phyloP scores from a whole-genome alignment of 2,797 vertebrate genomes.

The Eulemur coronatus region DNA sequence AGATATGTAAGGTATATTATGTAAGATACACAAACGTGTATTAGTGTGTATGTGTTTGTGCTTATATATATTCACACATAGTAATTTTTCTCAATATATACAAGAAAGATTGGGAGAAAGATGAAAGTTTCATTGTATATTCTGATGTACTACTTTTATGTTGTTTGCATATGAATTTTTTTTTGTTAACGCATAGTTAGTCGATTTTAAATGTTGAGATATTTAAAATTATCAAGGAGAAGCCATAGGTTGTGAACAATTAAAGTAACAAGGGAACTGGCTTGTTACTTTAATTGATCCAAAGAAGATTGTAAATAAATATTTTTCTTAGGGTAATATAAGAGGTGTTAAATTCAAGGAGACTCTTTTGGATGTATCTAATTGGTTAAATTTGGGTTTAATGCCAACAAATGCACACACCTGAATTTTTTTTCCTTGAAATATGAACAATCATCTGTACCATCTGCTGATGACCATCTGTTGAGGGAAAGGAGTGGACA shows the following conservation, averaged over 20 bases:
- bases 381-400: not conserved
- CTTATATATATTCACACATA: not conserved
- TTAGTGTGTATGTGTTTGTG: not conserved
- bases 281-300: not conserved
- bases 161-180: not conserved
- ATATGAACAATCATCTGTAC: not conserved
- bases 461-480: conserved; percentile 39
- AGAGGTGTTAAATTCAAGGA: not conserved
- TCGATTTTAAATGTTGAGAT: not conserved
- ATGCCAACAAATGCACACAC: not conserved
- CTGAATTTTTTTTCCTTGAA: conserved; percentile 10
- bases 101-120: not conserved
- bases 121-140: not conserved
- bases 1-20: not conserved
- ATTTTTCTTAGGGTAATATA: not conserved
- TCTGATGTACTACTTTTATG: not conserved
- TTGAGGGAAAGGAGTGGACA: not conserved
- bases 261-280: not conserved
- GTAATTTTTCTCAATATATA: not conserved
- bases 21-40: not conserved
- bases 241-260: not conserved
- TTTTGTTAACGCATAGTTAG: not conserved
- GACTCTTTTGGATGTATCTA: not conserved
- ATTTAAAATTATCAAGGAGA: not conserved
- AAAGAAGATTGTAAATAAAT: not conserved